Evolutionary conservation across 2,113 vertebrate genomes (phyloP).

Genomic region (Euleptes europaea): DNA sequence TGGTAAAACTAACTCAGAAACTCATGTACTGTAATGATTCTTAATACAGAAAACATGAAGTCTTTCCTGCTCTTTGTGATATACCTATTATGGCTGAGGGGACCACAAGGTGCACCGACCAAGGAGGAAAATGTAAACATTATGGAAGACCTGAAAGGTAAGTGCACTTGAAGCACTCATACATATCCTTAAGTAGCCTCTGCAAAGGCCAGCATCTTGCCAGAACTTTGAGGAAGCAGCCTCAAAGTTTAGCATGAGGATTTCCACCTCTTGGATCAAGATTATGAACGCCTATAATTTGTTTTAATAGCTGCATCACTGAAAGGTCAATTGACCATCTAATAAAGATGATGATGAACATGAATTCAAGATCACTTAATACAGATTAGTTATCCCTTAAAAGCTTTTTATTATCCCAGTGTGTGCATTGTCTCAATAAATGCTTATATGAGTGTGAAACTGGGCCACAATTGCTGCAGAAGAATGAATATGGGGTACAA

Average conservation of each 20-base stretch:
- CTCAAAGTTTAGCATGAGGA: background rate
- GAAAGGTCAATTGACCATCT: no score
- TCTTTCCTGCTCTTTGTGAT: slow-evolving; percentile 66
- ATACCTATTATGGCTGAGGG: slow-evolving; percentile 64
- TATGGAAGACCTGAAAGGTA: slow-evolving; percentile 78
- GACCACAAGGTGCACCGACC: slow-evolving; percentile 62
- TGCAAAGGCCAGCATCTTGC: background rate
- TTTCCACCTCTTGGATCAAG: background rate
- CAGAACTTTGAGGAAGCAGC: background rate
- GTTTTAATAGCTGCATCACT: no score
- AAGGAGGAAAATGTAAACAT: slow-evolving; percentile 57
- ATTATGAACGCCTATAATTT: no score
- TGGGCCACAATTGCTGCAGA: background rate
- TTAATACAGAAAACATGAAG: slow-evolving; percentile 77
- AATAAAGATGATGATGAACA: background rate
- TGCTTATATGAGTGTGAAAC: background rate
- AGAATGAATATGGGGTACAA: background rate
- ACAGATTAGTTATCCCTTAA: background rate
- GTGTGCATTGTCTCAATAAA: background rate
- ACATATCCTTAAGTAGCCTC: background rate
- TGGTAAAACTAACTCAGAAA: slow-evolving; percentile 9
- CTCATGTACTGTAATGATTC: slow-evolving; percentile 7
- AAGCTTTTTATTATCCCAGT: background rate
- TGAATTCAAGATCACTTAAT: background rate
- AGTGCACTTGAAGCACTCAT: background rate